These are phyloP conservation scores for Hippoglossus stenolepis DNA, from an alignment of 2,113 vertebrate species.

Conservation along the genomic window DNA sequence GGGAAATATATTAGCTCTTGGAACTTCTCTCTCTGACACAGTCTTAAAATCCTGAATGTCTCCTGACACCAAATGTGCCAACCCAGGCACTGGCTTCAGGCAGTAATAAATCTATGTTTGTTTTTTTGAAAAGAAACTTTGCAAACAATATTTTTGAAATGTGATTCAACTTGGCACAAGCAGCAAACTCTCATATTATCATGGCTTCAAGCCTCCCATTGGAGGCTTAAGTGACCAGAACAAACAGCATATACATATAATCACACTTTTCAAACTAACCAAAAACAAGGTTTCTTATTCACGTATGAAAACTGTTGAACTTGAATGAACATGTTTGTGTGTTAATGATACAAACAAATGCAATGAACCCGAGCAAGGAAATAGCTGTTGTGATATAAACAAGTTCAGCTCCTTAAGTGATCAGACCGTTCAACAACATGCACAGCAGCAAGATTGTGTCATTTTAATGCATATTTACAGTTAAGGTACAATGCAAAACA, in stretches of 20 bases:
- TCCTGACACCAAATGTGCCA: background rate
- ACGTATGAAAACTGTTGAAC: background rate
- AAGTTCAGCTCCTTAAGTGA: background rate
- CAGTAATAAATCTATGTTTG: background rate
- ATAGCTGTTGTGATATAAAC: background rate
- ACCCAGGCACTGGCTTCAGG: background rate
- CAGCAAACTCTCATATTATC: conserved; percentile 2
- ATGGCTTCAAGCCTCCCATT: conserved; percentile 10
- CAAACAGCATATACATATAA: background rate
- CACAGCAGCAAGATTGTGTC: background rate
- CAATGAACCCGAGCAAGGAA: background rate
- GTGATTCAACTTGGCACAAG: background rate
- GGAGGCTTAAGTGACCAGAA: conserved; percentile 22
- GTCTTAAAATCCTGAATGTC: background rate
- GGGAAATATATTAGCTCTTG: background rate
- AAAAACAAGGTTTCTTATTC: background rate
- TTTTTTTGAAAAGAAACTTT: background rate
- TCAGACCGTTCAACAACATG: background rate
- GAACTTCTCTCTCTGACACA: background rate
- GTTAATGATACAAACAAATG: background rate
- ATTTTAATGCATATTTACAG: background rate
- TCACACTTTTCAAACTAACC: background rate
- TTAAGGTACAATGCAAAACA: background rate
- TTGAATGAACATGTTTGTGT: background rate
- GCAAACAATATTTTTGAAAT: background rate